Evolutionary conservation across 2,797 vertebrate species (phyloP).

Genomic region (Chelon labrosus): DNA sequence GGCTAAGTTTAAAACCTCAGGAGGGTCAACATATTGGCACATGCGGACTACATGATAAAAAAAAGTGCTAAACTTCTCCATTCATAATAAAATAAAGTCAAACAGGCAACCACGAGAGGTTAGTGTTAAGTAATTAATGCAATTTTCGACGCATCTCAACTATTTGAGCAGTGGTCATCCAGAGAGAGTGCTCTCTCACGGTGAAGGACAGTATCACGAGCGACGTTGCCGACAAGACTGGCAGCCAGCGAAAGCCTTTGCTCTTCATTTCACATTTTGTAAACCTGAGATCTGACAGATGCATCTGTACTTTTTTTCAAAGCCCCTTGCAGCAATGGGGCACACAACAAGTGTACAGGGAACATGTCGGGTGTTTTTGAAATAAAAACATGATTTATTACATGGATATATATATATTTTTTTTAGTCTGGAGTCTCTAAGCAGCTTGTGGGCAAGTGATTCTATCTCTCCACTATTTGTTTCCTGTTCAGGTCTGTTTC

Average conservation of each 20-base stretch:
- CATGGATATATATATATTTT: neutral
- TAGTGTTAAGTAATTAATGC: slow-evolving; percentile 7
- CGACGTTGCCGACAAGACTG: neutral
- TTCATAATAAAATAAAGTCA: neutral
- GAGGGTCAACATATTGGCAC: slow-evolving; percentile 1
- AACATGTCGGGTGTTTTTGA: neutral
- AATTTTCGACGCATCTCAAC: slow-evolving; percentile 8
- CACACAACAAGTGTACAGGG: neutral
- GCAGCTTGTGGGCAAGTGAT: neutral
- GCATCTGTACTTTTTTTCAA: neutral
- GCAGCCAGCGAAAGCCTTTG: neutral
- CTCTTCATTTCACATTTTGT: neutral
- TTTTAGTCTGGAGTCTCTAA: slow-evolving; percentile 2
- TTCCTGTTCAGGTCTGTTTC: slow-evolving; percentile 1
- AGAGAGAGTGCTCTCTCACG: neutral
- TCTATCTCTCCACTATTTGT: neutral
- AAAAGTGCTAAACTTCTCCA: neutral
- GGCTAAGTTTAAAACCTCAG: neutral
- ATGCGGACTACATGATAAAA: slow-evolving; percentile 4
- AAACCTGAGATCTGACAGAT: neutral
- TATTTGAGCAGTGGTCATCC: slow-evolving; percentile 19
- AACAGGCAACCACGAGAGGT: neutral
- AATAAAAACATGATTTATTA: neutral
- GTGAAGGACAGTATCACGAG: slow-evolving; percentile 11
- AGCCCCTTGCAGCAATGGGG: neutral